These are phyloP conservation scores for Ornithoptera priamus DNA, from an alignment of 2,888 invertebrate genomes.

Conservation along the genomic window DNA sequence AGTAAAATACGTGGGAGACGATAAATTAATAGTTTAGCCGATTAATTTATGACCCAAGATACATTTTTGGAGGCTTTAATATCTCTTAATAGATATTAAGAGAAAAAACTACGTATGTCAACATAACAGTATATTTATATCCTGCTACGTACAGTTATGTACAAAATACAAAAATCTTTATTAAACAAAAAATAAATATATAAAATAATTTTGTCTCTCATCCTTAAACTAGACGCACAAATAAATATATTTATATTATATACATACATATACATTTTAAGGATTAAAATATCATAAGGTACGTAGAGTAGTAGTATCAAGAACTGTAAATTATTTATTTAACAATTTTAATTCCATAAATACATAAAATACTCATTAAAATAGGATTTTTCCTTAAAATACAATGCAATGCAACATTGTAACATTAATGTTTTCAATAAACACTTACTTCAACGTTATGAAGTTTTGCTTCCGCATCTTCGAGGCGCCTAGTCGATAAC, in stretches of 20 bases:
- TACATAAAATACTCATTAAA: no score
- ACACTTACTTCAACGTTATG: conserved; percentile 11
- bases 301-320: no score
- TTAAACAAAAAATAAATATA: no score
- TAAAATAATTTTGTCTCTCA: no score
- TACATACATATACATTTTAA: no score
- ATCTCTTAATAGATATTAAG: background rate
- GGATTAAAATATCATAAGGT: no score
- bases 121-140: background rate
- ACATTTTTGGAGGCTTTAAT: background rate
- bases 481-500: conserved; percentile 18
- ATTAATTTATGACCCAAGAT: background rate
- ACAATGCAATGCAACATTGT: background rate
- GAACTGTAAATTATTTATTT: no score
- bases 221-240: no score
- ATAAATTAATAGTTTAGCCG: background rate
- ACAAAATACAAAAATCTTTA: no score
- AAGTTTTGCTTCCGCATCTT: conserved; percentile 6
- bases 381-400: background rate
- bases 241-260: no score
- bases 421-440: background rate
- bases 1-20: conserved; percentile 4
- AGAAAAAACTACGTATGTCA: background rate
- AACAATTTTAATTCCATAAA: no score
- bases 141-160: background rate